phyloP scores from a whole-genome alignment of 2,113 vertebrate species.

The Megalops atlanticus region DNA sequence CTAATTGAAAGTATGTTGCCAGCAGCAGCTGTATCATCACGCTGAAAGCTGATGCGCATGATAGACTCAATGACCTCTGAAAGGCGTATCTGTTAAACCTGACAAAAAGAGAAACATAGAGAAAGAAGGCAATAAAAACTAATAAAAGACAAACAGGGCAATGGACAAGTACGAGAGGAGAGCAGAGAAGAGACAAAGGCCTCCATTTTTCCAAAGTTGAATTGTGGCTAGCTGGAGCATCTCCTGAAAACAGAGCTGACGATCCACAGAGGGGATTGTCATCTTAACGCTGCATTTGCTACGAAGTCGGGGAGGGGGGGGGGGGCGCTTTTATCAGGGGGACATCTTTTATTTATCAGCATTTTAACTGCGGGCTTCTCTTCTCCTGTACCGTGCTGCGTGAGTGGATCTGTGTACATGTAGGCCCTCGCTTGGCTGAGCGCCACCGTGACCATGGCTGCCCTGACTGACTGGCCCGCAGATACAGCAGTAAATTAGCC shows the following conservation, averaged over 20 bases:
- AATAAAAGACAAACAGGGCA: constrained; percentile 21
- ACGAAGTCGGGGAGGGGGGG: constrained; percentile 7
- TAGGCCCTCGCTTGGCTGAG: not conserved
- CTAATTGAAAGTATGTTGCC: constrained; percentile 9
- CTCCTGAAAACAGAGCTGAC: constrained; percentile 34
- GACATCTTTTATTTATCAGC: constrained; percentile 49
- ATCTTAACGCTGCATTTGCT: constrained; percentile 35
- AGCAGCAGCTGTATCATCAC: not conserved
- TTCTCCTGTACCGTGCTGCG: constrained; percentile 17
- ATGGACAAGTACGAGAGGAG: not conserved
- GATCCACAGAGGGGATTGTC: constrained; percentile 31
- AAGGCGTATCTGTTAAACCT: too few species aligned
- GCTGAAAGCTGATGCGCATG: not conserved
- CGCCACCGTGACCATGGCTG: not conserved
- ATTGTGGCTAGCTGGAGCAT: constrained; percentile 37
- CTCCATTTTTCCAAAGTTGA: constrained; percentile 31
- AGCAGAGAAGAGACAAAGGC: constrained; percentile 1
- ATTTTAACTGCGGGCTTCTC: constrained; percentile 32
- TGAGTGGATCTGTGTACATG: not conserved
- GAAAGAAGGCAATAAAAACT: constrained; percentile 13
- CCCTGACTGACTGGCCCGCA: constrained; percentile 6
- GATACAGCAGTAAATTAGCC: too few species aligned
- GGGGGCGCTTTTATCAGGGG: constrained; percentile 29
- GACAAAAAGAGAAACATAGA: constrained; percentile 33
- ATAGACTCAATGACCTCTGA: too few species aligned